Conservation (phyloP, 1,140 invertebrate genomes). For the Camponotus floridanus region DNA sequence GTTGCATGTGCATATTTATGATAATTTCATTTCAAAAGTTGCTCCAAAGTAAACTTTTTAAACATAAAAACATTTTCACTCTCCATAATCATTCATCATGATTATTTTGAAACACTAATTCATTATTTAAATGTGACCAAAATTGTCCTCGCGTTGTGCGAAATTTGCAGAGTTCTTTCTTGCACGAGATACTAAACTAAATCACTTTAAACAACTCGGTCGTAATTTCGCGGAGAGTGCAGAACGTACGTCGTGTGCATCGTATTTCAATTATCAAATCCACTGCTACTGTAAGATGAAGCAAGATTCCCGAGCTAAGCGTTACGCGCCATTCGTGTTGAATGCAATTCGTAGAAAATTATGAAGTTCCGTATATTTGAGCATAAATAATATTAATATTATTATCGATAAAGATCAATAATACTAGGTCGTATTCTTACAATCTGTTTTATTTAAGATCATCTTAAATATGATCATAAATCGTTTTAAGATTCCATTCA, state of each 20-base stretch:
- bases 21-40: too few species aligned
- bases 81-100: neutral
- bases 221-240: conserved; percentile 30
- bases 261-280: conserved; percentile 45
- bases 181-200: neutral
- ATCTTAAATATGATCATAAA: too few species aligned
- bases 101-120: conserved; percentile 15
- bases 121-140: conserved; percentile 8
- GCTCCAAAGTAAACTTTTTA: too few species aligned
- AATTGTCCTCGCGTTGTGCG: neutral
- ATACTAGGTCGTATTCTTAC: too few species aligned
- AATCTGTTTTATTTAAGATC: too few species aligned
- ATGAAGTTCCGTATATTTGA: conserved; percentile 12
- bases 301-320: conserved; percentile 30
- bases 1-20: too few species aligned
- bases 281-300: conserved; percentile 44
- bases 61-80: neutral
- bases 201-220: conserved; percentile 40
- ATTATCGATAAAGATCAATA: too few species aligned
- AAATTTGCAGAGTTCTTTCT: conserved; percentile 16
- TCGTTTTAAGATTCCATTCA: too few species aligned
- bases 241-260: conserved; percentile 12
- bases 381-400: too few species aligned
- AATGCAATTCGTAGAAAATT: neutral
- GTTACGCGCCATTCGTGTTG: neutral